Conservation (phyloP, 2,113 vertebrate species). For the Falcunculus frontatus region DNA sequence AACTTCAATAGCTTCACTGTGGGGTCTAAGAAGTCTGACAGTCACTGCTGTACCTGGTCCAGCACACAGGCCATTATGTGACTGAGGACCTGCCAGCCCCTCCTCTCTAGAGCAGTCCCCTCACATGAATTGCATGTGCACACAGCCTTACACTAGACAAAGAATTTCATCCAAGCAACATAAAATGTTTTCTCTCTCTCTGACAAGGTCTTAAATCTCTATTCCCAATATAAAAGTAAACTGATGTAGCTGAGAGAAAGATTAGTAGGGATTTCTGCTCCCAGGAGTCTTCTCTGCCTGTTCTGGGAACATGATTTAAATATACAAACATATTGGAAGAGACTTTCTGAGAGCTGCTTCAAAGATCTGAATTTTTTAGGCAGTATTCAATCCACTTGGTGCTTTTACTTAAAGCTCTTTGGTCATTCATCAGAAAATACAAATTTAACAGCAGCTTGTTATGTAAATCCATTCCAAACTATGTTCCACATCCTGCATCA, state of each 20-base stretch:
- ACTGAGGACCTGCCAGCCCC: background rate
- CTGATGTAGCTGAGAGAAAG: background rate
- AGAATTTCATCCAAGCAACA: background rate
- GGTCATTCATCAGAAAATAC: background rate
- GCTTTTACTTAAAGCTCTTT: background rate
- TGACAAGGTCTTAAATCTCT: background rate
- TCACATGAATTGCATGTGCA: background rate
- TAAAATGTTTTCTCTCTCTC: background rate
- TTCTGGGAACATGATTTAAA: background rate
- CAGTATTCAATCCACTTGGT: background rate
- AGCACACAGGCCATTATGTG: background rate
- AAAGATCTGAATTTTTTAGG: background rate
- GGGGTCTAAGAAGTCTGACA: background rate
- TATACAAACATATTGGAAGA: background rate
- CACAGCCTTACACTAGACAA: background rate
- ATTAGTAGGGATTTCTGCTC: background rate
- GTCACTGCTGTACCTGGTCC: background rate
- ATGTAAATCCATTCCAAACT: background rate
- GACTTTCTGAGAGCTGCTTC: background rate
- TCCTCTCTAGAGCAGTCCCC: background rate
- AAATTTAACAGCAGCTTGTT: conserved; percentile 7
- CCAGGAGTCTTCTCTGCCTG: background rate
- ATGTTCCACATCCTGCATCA: background rate
- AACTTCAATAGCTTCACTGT: background rate
- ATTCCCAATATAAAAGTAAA: background rate